A percentile compares a stretch with the other conserved stretches of the same genome.
phyloP scores from a whole-genome alignment of 2,113 vertebrate species.

The Grus americana region DNA sequence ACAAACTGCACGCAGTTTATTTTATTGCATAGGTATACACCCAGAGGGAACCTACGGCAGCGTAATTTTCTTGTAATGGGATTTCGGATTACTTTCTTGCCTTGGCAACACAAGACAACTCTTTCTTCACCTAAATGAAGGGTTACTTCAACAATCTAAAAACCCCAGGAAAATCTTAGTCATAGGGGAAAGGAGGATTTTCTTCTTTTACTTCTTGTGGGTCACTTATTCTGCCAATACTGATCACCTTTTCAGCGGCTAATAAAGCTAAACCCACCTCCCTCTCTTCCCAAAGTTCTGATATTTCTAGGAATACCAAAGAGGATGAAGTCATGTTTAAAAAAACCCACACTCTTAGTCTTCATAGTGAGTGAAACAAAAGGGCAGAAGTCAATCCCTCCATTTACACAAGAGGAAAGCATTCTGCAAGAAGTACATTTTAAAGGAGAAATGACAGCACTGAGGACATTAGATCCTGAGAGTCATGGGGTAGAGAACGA shows the following conservation, averaged over 20 bases:
- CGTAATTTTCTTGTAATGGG: background rate
- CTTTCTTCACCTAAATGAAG: background rate
- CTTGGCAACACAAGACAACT: background rate
- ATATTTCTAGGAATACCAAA: background rate
- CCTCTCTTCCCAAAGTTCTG: background rate
- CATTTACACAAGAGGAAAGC: background rate
- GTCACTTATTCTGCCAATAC: background rate
- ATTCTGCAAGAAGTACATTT: background rate
- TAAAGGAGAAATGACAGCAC: background rate
- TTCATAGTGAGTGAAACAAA: background rate
- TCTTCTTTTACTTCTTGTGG: background rate
- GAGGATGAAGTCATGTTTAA: background rate
- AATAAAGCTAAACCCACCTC: background rate
- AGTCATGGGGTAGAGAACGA: background rate
- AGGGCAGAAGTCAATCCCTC: background rate
- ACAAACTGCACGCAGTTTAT: rapidly evolving
- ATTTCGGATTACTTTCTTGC: background rate
- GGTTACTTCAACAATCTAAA: background rate
- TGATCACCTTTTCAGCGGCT: background rate
- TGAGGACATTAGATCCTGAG: background rate
- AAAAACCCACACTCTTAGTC: background rate
- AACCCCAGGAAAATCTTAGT: background rate
- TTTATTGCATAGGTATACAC: background rate
- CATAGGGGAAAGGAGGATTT: background rate
- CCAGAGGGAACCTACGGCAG: background rate